phyloP scores from a whole-genome alignment of 2,888 invertebrate genomes.

The Meiosimyza platycephala region DNA sequence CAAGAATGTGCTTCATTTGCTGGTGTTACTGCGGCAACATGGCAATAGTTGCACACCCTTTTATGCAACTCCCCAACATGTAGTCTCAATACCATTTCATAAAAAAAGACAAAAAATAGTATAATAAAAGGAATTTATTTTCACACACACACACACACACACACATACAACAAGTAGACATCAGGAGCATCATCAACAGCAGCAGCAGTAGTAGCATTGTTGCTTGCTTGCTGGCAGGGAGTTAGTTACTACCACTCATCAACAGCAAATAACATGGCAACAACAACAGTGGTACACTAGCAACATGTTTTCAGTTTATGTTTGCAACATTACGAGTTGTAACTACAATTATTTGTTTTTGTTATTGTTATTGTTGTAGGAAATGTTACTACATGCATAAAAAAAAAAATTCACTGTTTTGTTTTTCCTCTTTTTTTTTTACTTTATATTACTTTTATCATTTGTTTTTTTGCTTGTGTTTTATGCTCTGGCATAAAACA shows the following conservation, averaged over 20 bases:
- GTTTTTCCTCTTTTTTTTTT: background rate
- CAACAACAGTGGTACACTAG: background rate
- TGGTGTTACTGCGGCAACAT: too few species aligned
- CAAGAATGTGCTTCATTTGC: too few species aligned
- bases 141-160: background rate
- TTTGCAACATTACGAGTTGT: slow-evolving; percentile 9
- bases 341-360: background rate
- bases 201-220: slow-evolving; percentile 3
- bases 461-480: background rate
- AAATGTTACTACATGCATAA: slow-evolving; percentile 4
- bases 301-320: slow-evolving; percentile 14
- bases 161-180: slow-evolving; percentile 11
- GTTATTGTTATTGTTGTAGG: slow-evolving; percentile 5
- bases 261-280: slow-evolving; percentile 24
- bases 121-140: background rate
- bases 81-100: slow-evolving; percentile 13
- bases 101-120: slow-evolving; percentile 2
- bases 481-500: background rate
- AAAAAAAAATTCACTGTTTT: slow-evolving; percentile 5
- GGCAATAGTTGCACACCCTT: too few species aligned
- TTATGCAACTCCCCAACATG: background rate
- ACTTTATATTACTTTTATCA: background rate
- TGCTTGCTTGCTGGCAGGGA: background rate
- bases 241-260: slow-evolving; percentile 14
- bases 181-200: slow-evolving; percentile 14